A percentile compares a stretch with the other conserved stretches of the same genome.
Conservation (phyloP, 2,888 invertebrate species). For the Eustalomyia histrio region DNA sequence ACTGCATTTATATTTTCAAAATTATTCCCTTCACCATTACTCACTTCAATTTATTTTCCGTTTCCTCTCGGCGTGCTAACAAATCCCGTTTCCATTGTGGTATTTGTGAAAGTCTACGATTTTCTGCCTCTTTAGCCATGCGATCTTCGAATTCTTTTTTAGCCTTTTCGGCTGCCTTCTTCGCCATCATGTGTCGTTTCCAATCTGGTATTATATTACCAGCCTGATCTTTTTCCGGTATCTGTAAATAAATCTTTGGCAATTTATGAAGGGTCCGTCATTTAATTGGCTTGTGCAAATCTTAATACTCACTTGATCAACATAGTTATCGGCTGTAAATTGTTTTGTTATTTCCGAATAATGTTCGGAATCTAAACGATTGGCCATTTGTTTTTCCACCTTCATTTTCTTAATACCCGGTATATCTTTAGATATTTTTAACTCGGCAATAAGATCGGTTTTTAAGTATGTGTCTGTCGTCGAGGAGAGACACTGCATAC, state of each 20-base stretch:
- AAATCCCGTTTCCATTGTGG: constrained; percentile 97
- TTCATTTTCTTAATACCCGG: constrained; percentile 96
- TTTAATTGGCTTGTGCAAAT: constrained; percentile 12
- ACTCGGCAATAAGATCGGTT: constrained; percentile 93
- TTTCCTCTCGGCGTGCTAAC: constrained; percentile 88
- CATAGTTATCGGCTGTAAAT: constrained; percentile 91
- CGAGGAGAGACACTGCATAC: constrained; percentile 86
- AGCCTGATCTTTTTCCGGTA: constrained; percentile 92
- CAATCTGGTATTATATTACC: constrained; percentile 95
- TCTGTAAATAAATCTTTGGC: constrained; percentile 82
- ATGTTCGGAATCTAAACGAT: constrained; percentile 89
- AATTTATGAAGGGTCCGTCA: constrained; percentile 67
- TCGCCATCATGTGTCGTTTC: constrained; percentile 97
- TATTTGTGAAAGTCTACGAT: constrained; percentile 90
- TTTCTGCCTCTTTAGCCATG: constrained; percentile 90
- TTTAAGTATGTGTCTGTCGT: constrained; percentile 87
- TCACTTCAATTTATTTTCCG: constrained; percentile 88
- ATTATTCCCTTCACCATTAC: constrained; percentile 65
- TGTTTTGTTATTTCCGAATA: constrained; percentile 91
- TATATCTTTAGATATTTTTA: constrained; percentile 95
- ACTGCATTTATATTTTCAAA: too few relatives aligned
- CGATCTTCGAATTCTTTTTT: constrained; percentile 94
- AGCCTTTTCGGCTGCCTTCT: constrained; percentile 95
- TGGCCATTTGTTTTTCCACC: constrained; percentile 92
- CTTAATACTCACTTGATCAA: constrained; percentile 88